Percentiles rank a stretch among this genome's conserved stretches.
phyloP scores from a whole-genome alignment of 2,888 invertebrate genomes.

The Terebella lapidaria region DNA sequence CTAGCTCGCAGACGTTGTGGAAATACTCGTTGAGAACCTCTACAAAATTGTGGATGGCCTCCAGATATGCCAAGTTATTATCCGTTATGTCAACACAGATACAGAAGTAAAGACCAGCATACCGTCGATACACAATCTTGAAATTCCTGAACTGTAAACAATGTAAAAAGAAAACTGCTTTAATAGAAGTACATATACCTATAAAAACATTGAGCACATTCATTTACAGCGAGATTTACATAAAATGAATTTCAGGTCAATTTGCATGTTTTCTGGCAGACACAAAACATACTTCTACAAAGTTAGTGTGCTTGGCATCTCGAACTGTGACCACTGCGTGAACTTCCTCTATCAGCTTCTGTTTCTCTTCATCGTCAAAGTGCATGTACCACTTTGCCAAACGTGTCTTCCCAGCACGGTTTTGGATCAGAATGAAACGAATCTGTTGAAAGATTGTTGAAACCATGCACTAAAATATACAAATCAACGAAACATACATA shows the following conservation, averaged over 20 bases:
- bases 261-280: too few species aligned
- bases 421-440: slow-evolving; percentile 98
- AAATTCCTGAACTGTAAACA: slow-evolving; percentile 91
- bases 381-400: slow-evolving; percentile 99
- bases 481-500: too few species aligned
- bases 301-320: slow-evolving; percentile 99
- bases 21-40: slow-evolving; percentile 99
- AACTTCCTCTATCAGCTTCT: slow-evolving; percentile 97
- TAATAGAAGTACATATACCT: too few species aligned
- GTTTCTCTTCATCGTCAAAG: slow-evolving; percentile 99
- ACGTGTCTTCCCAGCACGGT: slow-evolving; percentile 97
- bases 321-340: slow-evolving; percentile 98
- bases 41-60: slow-evolving; percentile 99
- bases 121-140: slow-evolving; percentile 97
- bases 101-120: slow-evolving; percentile 98
- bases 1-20: slow-evolving; percentile 98
- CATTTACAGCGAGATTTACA: too few species aligned
- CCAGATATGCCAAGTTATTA: slow-evolving; percentile 96
- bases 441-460: slow-evolving; percentile 66
- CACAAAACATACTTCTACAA: slow-evolving; percentile 92
- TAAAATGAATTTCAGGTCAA: too few species aligned
- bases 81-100: slow-evolving; percentile 99
- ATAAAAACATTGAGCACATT: too few species aligned
- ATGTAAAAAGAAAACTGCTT: too few species aligned
- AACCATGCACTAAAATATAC: too few species aligned